Evolutionary conservation across 2,797 vertebrate species (phyloP), one percentile per base, ranked within the genome.

Genomic region (Orientallactaga sibirica): DNA sequence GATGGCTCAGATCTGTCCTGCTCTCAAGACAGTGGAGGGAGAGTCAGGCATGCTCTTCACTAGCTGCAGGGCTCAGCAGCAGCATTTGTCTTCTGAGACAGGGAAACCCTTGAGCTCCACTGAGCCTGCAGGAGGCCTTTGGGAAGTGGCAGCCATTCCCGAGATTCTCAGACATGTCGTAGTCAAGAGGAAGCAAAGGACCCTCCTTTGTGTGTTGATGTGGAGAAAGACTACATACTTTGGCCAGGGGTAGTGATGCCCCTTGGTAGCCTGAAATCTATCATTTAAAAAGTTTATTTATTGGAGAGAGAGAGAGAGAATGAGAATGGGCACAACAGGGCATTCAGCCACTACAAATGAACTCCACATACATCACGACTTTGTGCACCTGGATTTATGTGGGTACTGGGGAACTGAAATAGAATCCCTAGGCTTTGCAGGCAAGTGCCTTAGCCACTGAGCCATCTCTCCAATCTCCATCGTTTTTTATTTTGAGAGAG

Each of bases 221-320:
- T 71, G 55, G 41, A 80, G 16, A 96, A 95, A 81, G 92, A 1
- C 48, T 94, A 82, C 2, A 2, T 48, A 16, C 79, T 73, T 96
- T 95, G 94, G 76, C 88, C 67, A 90, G 88, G 55, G 91, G 41
- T 92, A 92, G 94, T 92, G 88, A 64, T 96, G 88, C 55, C 61
- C 62, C 94, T 20, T 92, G 92, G 92, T 92, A 95, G 82, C 85
- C 91, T 83, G 95, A 78, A 86, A 76, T 96, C 95, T 96, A 96
- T 84, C 94, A 81, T 94, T 87, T 94, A 12, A 58, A 58, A 58
- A 58, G 16, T 14, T 48, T 48, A 48, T 48, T 48, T 48, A 9
- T 48, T 9, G 10, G 48, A 48, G 48, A 48, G 48, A 48, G 48
- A 48, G 8, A 48, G 48, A 48, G 48, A 48, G 48, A 48, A 10